A percentile compares a stretch with the other conserved stretches of the same genome.
Conservation (phyloP, 2,888 invertebrate genomes). For the Xanthia togata region DNA sequence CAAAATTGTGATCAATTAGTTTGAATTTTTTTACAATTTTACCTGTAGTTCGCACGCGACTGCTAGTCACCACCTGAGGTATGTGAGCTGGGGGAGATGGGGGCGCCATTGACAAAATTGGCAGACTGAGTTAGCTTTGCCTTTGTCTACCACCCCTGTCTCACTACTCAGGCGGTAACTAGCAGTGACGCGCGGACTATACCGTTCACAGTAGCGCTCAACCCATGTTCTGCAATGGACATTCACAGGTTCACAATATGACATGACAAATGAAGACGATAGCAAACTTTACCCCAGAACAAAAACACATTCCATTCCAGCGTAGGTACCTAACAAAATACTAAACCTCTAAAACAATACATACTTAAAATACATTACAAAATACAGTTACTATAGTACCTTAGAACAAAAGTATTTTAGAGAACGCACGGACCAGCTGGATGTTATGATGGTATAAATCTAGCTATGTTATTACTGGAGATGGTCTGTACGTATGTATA, state of each 20-base stretch:
- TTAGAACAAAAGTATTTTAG: constrained; percentile 43
- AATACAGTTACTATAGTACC: constrained; percentile 52
- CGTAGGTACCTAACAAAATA: neutral
- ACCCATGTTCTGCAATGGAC: neutral
- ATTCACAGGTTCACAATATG: neutral
- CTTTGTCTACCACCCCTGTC: too few species aligned
- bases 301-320: constrained; percentile 3
- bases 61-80: too few species aligned
- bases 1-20: neutral
- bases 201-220: constrained; percentile 8
- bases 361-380: constrained; percentile 33
- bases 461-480: constrained; percentile 65
- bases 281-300: neutral
- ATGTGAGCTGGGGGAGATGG: too few species aligned
- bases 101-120: too few species aligned
- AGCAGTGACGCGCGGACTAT: neutral
- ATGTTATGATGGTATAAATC: constrained; percentile 60
- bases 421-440: constrained; percentile 23
- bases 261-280: neutral
- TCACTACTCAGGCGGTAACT: too few species aligned
- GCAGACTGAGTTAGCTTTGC: too few species aligned
- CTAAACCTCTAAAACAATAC: constrained; percentile 35
- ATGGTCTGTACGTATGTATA: constrained; percentile 63
- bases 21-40: neutral
- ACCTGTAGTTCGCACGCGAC: neutral